Base-by-base conservation (phyloP, 2,888 invertebrate species). In the Achlya flavicornis region DNA sequence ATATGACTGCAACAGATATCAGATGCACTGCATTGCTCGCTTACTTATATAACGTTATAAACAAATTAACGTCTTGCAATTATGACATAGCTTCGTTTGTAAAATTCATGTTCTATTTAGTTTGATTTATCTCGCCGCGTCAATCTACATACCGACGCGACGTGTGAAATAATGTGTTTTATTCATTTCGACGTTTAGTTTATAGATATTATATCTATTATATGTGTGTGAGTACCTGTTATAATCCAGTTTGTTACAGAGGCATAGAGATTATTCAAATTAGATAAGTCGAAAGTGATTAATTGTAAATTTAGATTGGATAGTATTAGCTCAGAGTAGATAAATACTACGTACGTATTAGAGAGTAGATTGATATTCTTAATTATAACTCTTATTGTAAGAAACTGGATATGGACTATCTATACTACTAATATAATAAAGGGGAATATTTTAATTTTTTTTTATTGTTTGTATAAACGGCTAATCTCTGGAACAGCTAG, bases 11-110 rank as follows among this genome's bases (percentile, higher is more conserved):
- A 53, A 53, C 53, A 48, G 48, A n/a, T 48, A 53, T 53, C 53
- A 53, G 53, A 53, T 53, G 53, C 53, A 53, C 19, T 53, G 53
- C 53, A 53, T 3, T 19, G 10, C 19, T 8, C 3, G 10, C 53
- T 53, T 53, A 4, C 53, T 53, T 53, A 53, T 53, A 53, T 53
- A 53, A 53, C 53, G 53, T 53, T 19, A 53, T 19, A 53, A 53
- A 48, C 14, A 43, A 43, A 43, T 43, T 43, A 43, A 14, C 4
- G 8, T 19, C n/a, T 53, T 53, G 53, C 53, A 53, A 53, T 53
- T 53, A 16, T 53, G 53, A 53, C 53, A 53, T 53, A 53, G 53
- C 4, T 53, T 19, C 53, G 19, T 10, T 53, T 19, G 16, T 10
- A n/a, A 1, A 53, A 16, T 48, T n/a, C 19, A 53, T n/a, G 53